A percentile compares a stretch with the other conserved stretches of the same genome.
Conservation (phyloP, 1,140 invertebrate species). For the Nephotettix cincticeps region DNA sequence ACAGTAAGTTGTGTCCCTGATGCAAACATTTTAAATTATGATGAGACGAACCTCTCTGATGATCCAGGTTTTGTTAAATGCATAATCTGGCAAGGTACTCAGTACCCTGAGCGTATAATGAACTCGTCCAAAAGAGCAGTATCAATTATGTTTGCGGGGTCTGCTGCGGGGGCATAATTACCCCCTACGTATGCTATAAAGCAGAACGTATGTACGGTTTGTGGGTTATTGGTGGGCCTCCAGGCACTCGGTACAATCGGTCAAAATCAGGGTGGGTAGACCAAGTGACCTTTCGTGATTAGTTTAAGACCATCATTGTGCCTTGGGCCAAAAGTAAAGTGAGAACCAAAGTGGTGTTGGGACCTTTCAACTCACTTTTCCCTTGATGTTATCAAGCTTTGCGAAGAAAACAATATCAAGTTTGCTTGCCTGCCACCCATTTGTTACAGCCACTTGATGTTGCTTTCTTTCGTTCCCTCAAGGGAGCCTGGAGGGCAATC, state of each 20-base stretch:
- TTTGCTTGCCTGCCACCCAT: slow-evolving; percentile 45
- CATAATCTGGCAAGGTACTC: slow-evolving; percentile 26
- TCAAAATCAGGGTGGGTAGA: slow-evolving; percentile 45
- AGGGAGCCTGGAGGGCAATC: slow-evolving; percentile 45
- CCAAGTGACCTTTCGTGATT: slow-evolving; percentile 41
- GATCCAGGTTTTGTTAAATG: slow-evolving; percentile 42
- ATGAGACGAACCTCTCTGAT: slow-evolving; percentile 49
- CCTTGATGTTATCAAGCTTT: slow-evolving; percentile 40
- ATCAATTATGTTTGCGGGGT: slow-evolving; percentile 34
- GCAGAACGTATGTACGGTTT: slow-evolving; percentile 40
- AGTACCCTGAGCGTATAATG: slow-evolving; percentile 30
- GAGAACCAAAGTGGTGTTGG: slow-evolving; percentile 42
- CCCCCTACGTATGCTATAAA: slow-evolving; percentile 47
- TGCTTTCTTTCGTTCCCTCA: slow-evolving; percentile 46
- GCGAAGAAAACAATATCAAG: slow-evolving; percentile 43
- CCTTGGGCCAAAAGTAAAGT: slow-evolving; percentile 38
- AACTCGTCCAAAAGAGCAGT: slow-evolving; percentile 30
- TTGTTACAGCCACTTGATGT: slow-evolving; percentile 45
- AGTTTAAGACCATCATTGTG: slow-evolving; percentile 35
- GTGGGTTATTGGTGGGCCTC: slow-evolving; percentile 43
- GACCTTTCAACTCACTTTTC: slow-evolving; percentile 45
- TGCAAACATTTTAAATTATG: slow-evolving; percentile 47
- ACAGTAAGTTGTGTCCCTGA: slow-evolving; percentile 39
- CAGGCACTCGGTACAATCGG: slow-evolving; percentile 40
- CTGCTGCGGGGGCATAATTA: slow-evolving; percentile 34